Base-by-base conservation (phyloP, 2,888 invertebrate genomes). In the Caenorhabditis sinica region DNA sequence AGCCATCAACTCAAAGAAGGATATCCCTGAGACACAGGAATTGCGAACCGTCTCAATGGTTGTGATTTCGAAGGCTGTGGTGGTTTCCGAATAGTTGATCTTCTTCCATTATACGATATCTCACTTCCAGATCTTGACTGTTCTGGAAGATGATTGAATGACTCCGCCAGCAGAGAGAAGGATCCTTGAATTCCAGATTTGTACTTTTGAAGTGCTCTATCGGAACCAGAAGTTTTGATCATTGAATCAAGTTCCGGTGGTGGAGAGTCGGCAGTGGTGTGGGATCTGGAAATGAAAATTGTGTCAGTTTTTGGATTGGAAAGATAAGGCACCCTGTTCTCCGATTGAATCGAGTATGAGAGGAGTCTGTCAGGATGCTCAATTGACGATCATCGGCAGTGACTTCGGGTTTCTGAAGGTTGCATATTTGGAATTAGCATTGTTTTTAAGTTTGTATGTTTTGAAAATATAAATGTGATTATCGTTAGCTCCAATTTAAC, bases 191-290 rank as follows among this genome's bases (percentile, higher is more conserved):
- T 68, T 17, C 82, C 77, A 13, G 63, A 15, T 51, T 83, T 83
- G 61, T 77, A 71, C 51, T 77, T 81, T n/a, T 73, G 60, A 28
- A 81, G 73, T 11, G 80, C 80, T 30, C 80, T 61, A 23, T 81
- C 80, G 13, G 77, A 72, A 17, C 49, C 45, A n/a, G 45, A 30
- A 20, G 56, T 65, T 15, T 75, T 75, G 13, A 82, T 77, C 83
- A 83, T 83, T 23, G 83, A 83, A 33, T 83, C 83, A 1, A 83
- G 75, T 45, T 83, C 83, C 0, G 83, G 79, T 6, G 79, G 69
- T 20, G 82, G 76, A n/a, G 79, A 83, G 45, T 83, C 80, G 15
- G 30, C 51, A 6, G 74, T 51, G 0, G 80, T 83, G 25, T 68
- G 72, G 5, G 82, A 82, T 49, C 82, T 82, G 68, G 56, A 65